Evolutionary conservation across 2,113 vertebrate species (phyloP).

Genomic region (Mustelus asterias): DNA sequence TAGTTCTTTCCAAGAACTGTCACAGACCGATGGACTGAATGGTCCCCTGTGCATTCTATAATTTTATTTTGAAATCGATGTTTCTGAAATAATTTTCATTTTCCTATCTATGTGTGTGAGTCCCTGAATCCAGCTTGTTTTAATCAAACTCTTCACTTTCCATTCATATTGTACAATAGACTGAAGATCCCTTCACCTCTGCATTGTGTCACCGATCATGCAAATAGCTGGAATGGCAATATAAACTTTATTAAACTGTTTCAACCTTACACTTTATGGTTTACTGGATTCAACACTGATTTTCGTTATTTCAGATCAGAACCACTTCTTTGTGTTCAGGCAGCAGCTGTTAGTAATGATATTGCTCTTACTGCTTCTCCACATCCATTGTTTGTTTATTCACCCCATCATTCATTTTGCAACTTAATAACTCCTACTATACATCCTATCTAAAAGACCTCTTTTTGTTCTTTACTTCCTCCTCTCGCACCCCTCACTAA

Average conservation of each 20-base stretch:
- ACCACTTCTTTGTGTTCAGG: too few relatives aligned
- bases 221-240: background rate
- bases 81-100: background rate
- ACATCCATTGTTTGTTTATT: background rate
- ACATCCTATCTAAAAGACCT: background rate
- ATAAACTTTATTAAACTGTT: background rate
- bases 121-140: background rate
- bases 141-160: background rate
- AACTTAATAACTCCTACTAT: background rate
- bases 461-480: background rate
- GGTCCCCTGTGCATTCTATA: background rate
- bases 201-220: background rate
- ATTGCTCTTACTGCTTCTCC: background rate
- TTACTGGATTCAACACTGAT: background rate
- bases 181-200: background rate
- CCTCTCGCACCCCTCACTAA: background rate
- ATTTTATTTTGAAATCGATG: background rate
- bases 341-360: background rate
- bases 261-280: background rate
- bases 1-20: background rate
- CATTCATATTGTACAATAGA: background rate
- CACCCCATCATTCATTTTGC: background rate
- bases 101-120: background rate
- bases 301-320: too few relatives aligned
- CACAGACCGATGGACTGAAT: background rate